These are phyloP conservation scores for Drosophila aldrichi DNA, from an alignment of 2,888 invertebrate genomes.

Conservation along the genomic window DNA sequence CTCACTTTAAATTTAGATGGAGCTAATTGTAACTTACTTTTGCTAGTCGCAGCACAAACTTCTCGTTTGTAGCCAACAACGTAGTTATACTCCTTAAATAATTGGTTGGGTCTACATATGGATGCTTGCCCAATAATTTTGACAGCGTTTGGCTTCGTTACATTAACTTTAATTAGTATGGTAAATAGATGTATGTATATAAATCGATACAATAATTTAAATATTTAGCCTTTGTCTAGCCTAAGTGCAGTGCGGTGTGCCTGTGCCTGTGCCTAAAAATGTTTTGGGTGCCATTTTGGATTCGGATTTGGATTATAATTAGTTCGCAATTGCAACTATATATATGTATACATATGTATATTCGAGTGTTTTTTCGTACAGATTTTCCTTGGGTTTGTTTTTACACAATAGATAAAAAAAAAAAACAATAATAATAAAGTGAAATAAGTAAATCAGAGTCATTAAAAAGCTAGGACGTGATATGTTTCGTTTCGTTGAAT, in stretches of 20 bases:
- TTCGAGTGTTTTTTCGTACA: conserved; percentile 67
- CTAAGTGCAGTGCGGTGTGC: conserved; percentile 67
- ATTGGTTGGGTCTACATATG: not conserved
- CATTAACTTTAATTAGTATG: conserved; percentile 80
- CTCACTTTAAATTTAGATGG: not conserved
- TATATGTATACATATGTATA: conserved; percentile 31
- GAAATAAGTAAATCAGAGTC: conserved; percentile 42
- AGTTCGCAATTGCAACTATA: conserved; percentile 41
- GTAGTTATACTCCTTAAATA: not conserved
- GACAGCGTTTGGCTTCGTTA: conserved; percentile 58
- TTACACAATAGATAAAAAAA: conserved; percentile 23
- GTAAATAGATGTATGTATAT: conserved; percentile 69
- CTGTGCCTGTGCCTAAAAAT: conserved; percentile 34
- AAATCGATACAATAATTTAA: conserved; percentile 78
- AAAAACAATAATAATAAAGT: conserved; percentile 49
- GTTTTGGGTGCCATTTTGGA: conserved; percentile 47
- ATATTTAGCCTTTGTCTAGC: conserved; percentile 74
- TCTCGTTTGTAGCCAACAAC: not conserved
- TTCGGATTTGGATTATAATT: conserved; percentile 56
- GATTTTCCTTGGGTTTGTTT: conserved; percentile 47
- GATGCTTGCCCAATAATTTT: conserved; percentile 14
- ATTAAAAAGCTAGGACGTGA: conserved; percentile 68
- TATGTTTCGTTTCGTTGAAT: conserved; percentile 79
- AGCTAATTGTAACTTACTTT: not conserved
- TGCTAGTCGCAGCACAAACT: not conserved